Evolutionary conservation across 1,140 invertebrate species (phyloP).

Genomic region (Drosophila lowei): DNA sequence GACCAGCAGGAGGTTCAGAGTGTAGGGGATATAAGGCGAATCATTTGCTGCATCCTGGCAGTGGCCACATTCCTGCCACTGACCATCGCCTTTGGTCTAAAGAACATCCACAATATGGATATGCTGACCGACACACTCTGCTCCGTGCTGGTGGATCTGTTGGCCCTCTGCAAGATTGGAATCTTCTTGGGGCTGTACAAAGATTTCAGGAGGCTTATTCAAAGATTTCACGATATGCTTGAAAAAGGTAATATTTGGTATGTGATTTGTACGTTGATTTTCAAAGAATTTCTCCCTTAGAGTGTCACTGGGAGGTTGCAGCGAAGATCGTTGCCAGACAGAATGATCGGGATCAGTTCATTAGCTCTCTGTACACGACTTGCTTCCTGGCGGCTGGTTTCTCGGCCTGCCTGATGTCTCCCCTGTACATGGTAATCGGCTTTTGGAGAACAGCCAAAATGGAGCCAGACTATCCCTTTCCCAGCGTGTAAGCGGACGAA

Average conservation of each 20-base stretch:
- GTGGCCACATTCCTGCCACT: slow-evolving; percentile 41
- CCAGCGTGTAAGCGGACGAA: slow-evolving; percentile 44
- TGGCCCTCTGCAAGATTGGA: slow-evolving; percentile 36
- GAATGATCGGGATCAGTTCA: slow-evolving; percentile 40
- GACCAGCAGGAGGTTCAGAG: neutral
- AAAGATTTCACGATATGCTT: neutral
- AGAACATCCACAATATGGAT: slow-evolving; percentile 40
- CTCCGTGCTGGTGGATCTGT: slow-evolving; percentile 38
- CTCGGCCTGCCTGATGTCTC: slow-evolving; percentile 36
- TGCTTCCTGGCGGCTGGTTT: slow-evolving; percentile 29
- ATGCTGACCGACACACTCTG: slow-evolving; percentile 41
- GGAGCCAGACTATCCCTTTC: slow-evolving; percentile 39
- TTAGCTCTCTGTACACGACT: slow-evolving; percentile 29
- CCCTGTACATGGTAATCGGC: slow-evolving; percentile 7
- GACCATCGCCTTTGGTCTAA: slow-evolving; percentile 38
- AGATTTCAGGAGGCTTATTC: slow-evolving; percentile 21
- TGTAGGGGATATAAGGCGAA: neutral
- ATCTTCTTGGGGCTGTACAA: slow-evolving; percentile 18
- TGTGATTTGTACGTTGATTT: neutral
- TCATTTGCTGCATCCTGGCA: slow-evolving; percentile 30
- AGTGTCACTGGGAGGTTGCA: neutral
- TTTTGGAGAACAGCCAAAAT: slow-evolving; percentile 2
- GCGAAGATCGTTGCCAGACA: slow-evolving; percentile 2
- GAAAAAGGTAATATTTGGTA: slow-evolving; percentile 6
- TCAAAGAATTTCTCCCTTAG: slow-evolving; percentile 1